Evolutionary conservation across 2,113 vertebrate species (phyloP).

Genomic region (Tupaia chinensis): DNA sequence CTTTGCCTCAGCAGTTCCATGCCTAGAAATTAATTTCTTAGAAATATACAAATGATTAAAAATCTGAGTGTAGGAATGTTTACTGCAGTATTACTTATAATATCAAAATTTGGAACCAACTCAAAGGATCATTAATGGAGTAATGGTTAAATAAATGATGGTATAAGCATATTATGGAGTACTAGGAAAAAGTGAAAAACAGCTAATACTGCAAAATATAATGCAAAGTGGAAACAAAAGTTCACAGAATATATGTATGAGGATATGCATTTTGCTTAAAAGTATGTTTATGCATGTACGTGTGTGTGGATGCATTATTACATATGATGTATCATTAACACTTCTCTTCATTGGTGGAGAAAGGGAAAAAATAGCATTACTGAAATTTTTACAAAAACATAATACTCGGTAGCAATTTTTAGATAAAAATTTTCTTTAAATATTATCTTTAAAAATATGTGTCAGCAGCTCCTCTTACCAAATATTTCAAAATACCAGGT

Average conservation of each 20-base stretch:
- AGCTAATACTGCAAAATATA: not conserved
- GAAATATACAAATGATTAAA: not conserved
- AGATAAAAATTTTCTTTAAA: not conserved
- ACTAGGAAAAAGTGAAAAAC: not conserved
- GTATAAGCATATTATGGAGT: not conserved
- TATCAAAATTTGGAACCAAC: not conserved
- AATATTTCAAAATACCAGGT: not conserved
- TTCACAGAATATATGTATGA: not conserved
- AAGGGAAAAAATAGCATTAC: not conserved
- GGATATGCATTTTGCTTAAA: not conserved
- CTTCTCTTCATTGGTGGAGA: not conserved
- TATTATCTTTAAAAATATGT: not conserved
- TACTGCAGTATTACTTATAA: not conserved
- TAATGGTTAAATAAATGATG: not conserved
- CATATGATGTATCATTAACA: not conserved
- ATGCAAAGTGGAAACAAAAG: not conserved
- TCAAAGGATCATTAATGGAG: not conserved
- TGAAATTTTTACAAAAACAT: not conserved
- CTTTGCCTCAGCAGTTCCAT: not conserved
- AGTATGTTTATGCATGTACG: not conserved
- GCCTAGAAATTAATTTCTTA: not conserved
- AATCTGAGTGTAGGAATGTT: not conserved
- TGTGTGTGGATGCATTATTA: not conserved
- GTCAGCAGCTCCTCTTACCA: not conserved
- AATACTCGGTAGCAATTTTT: not conserved